phyloP scores from a whole-genome alignment of 2,888 invertebrate species.

The Archips crataeganus region DNA sequence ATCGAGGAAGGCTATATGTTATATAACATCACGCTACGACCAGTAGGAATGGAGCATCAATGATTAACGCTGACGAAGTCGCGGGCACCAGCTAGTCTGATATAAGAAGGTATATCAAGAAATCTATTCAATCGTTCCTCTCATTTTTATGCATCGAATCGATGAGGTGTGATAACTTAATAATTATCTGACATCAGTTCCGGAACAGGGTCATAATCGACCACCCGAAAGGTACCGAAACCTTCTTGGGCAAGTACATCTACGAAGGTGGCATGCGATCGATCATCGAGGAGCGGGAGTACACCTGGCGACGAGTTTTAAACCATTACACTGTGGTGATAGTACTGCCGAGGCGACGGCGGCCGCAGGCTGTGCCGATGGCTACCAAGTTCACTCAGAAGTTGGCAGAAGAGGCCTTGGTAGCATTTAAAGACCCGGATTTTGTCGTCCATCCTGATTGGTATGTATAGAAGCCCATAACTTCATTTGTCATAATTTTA shows the following conservation, averaged over 20 bases:
- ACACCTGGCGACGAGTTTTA: constrained; percentile 72
- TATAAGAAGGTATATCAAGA: too few species aligned
- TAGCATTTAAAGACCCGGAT: constrained; percentile 65
- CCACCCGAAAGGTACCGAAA: constrained; percentile 60
- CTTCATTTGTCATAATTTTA: too few species aligned
- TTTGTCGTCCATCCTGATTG: constrained; percentile 77
- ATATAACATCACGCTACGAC: too few species aligned
- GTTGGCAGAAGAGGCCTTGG: constrained; percentile 65
- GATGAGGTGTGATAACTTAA: too few species aligned
- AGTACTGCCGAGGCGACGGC: constrained; percentile 65
- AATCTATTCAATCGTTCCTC: too few species aligned
- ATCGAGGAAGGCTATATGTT: too few species aligned
- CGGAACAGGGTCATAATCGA: constrained; percentile 67
- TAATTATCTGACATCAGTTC: constrained; percentile 57
- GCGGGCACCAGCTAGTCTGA: too few species aligned
- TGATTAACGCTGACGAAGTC: too few species aligned
- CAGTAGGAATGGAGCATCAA: too few species aligned
- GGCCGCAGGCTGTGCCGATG: constrained; percentile 62
- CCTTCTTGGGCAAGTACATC: constrained; percentile 67
- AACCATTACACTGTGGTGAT: constrained; percentile 76
- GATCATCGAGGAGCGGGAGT: constrained; percentile 66
- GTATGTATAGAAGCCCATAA: constrained; percentile 52
- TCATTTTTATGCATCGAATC: too few species aligned
- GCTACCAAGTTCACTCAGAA: constrained; percentile 62
- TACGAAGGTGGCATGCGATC: constrained; percentile 74